phyloP scores from a whole-genome alignment of 2,888 invertebrate genomes.

The Lymantria dispar region DNA sequence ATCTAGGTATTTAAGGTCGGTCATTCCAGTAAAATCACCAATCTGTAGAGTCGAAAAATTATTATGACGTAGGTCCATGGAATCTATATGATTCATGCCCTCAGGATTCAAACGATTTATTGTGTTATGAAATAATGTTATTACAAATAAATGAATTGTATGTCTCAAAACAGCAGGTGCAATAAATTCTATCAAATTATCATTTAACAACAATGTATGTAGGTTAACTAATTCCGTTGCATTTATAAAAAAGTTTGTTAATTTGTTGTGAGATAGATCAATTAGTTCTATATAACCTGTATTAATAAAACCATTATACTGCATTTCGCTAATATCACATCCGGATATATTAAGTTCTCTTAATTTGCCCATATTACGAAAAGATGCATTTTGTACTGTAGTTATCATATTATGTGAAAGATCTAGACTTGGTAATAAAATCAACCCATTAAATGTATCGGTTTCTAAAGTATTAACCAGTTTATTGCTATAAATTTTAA shows the following conservation, averaged over 20 bases:
- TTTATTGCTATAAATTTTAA: constrained; percentile 55
- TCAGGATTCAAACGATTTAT: constrained; percentile 39
- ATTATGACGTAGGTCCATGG: constrained; percentile 47
- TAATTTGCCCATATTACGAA: constrained; percentile 51
- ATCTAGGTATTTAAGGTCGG: constrained; percentile 42
- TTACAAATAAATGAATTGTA: constrained; percentile 33
- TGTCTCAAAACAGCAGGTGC: constrained; percentile 30
- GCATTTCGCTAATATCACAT: constrained; percentile 44
- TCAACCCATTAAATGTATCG: constrained; percentile 53
- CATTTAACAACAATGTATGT: constrained; percentile 42
- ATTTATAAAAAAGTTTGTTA: constrained; percentile 48
- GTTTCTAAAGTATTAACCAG: constrained; percentile 42
- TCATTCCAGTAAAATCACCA: constrained; percentile 40
- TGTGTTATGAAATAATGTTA: constrained; percentile 48
- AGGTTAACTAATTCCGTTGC: constrained; percentile 43
- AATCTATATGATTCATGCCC: constrained; percentile 32
- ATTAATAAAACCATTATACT: constrained; percentile 50
- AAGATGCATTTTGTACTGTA: constrained; percentile 50
- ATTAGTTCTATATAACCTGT: constrained; percentile 47
- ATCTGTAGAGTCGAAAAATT: constrained; percentile 39
- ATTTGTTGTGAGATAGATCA: constrained; percentile 57
- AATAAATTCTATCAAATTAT: constrained; percentile 48
- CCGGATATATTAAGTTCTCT: constrained; percentile 52
- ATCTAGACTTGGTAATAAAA: constrained; percentile 50
- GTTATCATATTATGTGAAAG: constrained; percentile 47